Percentiles rank a stretch among this genome's conserved stretches.
Conservation (phyloP, 1,140 invertebrate genomes). For the Coenobita brevimanus region DNA sequence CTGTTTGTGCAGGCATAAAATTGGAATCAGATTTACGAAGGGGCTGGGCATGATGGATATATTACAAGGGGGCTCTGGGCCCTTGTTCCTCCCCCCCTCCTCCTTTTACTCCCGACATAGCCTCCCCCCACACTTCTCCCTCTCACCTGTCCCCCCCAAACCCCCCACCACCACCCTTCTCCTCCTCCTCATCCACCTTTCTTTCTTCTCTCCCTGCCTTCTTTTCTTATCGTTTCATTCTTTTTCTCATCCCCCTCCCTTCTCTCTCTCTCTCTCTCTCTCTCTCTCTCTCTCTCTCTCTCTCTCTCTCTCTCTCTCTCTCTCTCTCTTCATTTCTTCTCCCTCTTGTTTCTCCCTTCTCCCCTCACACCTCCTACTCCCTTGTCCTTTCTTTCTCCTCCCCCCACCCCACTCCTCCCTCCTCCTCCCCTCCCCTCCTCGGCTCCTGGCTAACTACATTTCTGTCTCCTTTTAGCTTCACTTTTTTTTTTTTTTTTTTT, state of each 20-base stretch:
- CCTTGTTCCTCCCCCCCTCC: background rate
- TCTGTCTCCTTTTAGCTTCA: background rate
- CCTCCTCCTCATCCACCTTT: background rate
- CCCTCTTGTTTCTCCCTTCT: background rate
- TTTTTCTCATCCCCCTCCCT: background rate
- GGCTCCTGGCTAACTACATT: background rate
- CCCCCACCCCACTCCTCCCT: background rate
- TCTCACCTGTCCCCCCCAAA: background rate
- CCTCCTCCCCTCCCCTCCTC: background rate
- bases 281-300: background rate
- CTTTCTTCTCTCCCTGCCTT: background rate
- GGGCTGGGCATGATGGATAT: conserved; percentile 59
- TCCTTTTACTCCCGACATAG: background rate
- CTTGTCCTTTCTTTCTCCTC: background rate
- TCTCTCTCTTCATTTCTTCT: background rate
- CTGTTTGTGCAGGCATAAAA: conserved; percentile 62
- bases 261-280: background rate
- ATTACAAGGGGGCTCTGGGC: conserved; percentile 13
- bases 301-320: too few species aligned
- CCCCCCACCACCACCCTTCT: too few species aligned
- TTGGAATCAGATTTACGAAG: conserved; percentile 56
- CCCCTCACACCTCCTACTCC: background rate
- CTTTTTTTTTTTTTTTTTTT: background rate
- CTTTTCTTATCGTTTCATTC: background rate
- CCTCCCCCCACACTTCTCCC: background rate